Evolutionary conservation across 2,888 invertebrate genomes (phyloP).

Genomic region (Rhabditophanes sp.): DNA sequence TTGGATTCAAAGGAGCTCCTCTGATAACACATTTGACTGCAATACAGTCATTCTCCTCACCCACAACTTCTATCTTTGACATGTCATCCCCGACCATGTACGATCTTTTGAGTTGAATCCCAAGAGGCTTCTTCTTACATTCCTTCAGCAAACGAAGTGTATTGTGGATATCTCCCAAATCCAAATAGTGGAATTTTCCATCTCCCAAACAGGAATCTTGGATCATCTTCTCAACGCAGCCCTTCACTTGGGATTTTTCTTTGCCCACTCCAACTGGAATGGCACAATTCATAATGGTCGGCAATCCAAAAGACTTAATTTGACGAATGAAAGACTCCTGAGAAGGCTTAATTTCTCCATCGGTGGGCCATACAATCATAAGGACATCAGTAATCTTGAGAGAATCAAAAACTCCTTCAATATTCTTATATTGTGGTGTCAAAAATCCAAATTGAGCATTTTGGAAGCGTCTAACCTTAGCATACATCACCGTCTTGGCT

Average conservation of each 20-base stretch:
- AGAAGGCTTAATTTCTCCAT: conserved; percentile 9
- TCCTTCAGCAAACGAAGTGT: conserved; percentile 3
- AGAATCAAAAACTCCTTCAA: conserved; percentile 28
- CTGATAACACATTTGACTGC: conserved; percentile 51
- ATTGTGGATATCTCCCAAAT: too few relatives aligned
- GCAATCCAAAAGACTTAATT: too few relatives aligned
- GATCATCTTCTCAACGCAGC: too few relatives aligned
- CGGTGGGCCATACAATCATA: conserved; percentile 56
- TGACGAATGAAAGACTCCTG: too few relatives aligned
- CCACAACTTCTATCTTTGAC: conserved; percentile 54
- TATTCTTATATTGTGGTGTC: conserved; percentile 17
- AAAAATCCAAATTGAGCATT: conserved; percentile 28
- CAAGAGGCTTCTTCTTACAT: conserved; percentile 1
- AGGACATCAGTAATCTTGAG: conserved; percentile 62
- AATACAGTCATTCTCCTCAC: conserved; percentile 14
- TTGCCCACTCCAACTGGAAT: too few relatives aligned
- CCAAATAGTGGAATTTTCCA: too few relatives aligned
- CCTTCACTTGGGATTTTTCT: too few relatives aligned
- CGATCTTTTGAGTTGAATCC: too few relatives aligned
- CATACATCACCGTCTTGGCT: conserved; percentile 9
- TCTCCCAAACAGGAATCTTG: too few relatives aligned
- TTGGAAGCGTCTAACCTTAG: conserved; percentile 19
- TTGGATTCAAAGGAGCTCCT: conserved; percentile 67
- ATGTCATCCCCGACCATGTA: too few relatives aligned
- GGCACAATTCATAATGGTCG: too few relatives aligned